Evolutionary conservation across 1,140 invertebrate genomes (phyloP), one percentile per base, ranked within the genome.

Genomic region (Potamilus streckersoni): DNA sequence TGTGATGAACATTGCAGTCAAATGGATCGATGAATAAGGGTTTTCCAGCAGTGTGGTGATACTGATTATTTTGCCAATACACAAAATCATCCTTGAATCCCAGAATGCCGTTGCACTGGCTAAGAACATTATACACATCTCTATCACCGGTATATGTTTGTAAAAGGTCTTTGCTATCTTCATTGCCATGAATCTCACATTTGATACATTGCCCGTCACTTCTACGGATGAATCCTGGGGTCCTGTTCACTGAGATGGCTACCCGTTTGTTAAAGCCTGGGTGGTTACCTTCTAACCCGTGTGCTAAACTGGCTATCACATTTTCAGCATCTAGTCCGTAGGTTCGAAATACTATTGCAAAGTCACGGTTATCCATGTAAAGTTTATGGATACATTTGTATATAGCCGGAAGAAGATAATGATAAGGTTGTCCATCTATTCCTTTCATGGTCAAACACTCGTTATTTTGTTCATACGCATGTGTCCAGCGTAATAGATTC

Each of bases 321-420:
- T 89, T 88, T 16, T 79, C 71, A 20, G 83, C 82, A 68, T 90
- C 89, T 68, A 86, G 60, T 12, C 89, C 89, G 69, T 87, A 88
- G 2, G 88, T 89, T 66, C 89, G 78, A 31, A 90, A 81, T 16
- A 89, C 79, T 23, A 90, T 82, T 19, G 83, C 78, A 74, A 87
- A 89, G 69, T 89, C 83, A 62, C 87, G 76, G n/a, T 80, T 68
- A 1, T 77, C 71, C 56, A 85, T 76, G 14, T 75, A 61, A 0
- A 90, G 82, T 71, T 84, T 69, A 58, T 82, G 73, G 23, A 90
- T 79, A 2, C 86, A 76, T 59, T 82, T 82, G 71, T 86, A 88
- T 20, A 90, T 81, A 14, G 87, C 83, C 1, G 87, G 87, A 5
- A 90, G 77, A 38, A 90, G 83, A 74, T 90, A 90, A 78, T 89